These are phyloP conservation scores for Pelecanoides urinatrix DNA, from an alignment of 2,113 vertebrate genomes.

Conservation along the genomic window DNA sequence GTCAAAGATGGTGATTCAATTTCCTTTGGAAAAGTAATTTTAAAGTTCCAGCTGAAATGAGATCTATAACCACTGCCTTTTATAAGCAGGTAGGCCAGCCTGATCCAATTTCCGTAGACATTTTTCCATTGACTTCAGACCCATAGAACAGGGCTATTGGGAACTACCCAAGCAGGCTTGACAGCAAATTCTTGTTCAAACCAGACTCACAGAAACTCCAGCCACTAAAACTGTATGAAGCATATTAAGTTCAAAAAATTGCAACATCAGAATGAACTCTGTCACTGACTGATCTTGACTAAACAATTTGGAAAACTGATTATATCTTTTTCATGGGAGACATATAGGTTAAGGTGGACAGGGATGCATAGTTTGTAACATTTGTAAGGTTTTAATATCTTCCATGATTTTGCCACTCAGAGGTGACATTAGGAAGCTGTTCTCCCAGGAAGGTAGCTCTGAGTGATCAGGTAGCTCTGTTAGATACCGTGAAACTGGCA, in stretches of 20 bases:
- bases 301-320: not conserved
- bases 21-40: not conserved
- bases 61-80: not conserved
- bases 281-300: not conserved
- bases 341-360: not conserved
- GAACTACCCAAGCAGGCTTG: not conserved
- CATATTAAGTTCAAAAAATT: not conserved
- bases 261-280: not conserved
- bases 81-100: not conserved
- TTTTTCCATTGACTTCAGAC: not conserved
- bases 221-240: not conserved
- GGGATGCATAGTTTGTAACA: not conserved
- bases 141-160: not conserved
- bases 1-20: not conserved
- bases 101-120: not conserved
- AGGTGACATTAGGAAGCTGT: not conserved
- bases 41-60: not conserved
- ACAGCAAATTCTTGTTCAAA: not conserved
- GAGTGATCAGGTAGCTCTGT: not conserved
- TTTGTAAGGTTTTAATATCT: not conserved
- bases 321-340: not conserved
- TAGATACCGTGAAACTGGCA: not conserved
- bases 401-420: not conserved
- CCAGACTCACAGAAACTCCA: not conserved
- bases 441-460: not conserved